Evolutionary conservation across 2,797 vertebrate species (phyloP).

Genomic region (Pangasius djambal): DNA sequence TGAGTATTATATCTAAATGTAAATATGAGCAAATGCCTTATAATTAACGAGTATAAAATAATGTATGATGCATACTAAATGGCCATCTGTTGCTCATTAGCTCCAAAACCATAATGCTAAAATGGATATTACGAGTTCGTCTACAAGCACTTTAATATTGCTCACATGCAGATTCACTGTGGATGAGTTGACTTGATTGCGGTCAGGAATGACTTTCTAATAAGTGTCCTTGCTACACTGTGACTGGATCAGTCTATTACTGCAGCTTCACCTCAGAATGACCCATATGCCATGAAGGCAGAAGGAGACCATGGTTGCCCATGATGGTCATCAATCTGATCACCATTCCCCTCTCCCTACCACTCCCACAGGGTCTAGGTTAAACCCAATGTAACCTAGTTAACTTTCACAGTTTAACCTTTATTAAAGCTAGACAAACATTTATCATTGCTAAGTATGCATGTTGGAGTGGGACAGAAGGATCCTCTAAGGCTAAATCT

Average conservation of each 20-base stretch:
- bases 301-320: background rate
- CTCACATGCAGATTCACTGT: background rate
- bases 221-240: background rate
- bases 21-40: background rate
- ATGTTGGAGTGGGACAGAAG: background rate
- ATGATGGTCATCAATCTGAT: background rate
- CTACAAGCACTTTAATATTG: background rate
- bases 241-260: background rate
- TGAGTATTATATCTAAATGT: no score
- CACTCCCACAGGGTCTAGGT: background rate
- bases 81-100: background rate
- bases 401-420: slow-evolving; percentile 4
- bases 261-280: background rate
- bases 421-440: slow-evolving; percentile 14
- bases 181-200: background rate
- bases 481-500: background rate
- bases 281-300: background rate
- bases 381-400: background rate
- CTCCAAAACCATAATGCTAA: background rate
- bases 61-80: background rate
- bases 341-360: background rate
- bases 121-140: no score
- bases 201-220: background rate
- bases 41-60: background rate
- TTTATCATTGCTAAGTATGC: background rate